phyloP scores from a whole-genome alignment of 2,888 invertebrate genomes.

The Brachyptera putata region DNA sequence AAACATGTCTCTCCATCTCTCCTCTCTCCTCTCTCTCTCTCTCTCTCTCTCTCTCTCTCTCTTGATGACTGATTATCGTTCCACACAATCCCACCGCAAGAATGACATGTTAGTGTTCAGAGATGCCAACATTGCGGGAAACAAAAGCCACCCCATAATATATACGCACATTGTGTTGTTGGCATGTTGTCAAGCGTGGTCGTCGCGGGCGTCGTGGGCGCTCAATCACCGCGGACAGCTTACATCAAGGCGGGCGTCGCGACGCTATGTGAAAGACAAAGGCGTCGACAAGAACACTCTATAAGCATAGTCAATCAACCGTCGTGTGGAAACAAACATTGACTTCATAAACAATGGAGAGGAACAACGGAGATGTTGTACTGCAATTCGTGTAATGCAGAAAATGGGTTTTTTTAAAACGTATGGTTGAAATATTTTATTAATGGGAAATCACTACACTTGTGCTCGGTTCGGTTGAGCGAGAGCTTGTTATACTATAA shows the following conservation, averaged over 20 bases:
- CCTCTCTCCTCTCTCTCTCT: too few species aligned
- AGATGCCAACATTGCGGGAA: slow-evolving; percentile 8
- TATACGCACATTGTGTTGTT: too few species aligned
- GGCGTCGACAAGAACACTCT: slow-evolving; percentile 14
- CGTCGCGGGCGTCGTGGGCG: not conserved
- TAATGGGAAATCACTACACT: too few species aligned
- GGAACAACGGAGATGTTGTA: not conserved
- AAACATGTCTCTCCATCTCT: too few species aligned
- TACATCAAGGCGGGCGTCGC: slow-evolving; percentile 12
- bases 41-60: too few species aligned
- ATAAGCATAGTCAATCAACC: slow-evolving; percentile 12
- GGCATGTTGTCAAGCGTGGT: not conserved
- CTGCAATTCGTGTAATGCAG: too few species aligned
- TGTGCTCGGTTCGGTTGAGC: too few species aligned
- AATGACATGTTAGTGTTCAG: not conserved
- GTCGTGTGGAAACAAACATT: slow-evolving; percentile 9
- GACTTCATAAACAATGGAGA: slow-evolving; percentile 8
- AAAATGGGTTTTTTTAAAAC: not conserved
- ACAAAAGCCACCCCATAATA: slow-evolving; percentile 3
- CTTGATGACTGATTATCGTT: not conserved
- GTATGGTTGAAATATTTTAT: not conserved
- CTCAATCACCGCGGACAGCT: slow-evolving; percentile 17
- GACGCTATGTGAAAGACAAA: not conserved
- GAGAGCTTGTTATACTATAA: too few species aligned
- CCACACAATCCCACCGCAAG: not conserved